Base-by-base conservation (phyloP, 2,113 vertebrate genomes). In the Guaruba guarouba region DNA sequence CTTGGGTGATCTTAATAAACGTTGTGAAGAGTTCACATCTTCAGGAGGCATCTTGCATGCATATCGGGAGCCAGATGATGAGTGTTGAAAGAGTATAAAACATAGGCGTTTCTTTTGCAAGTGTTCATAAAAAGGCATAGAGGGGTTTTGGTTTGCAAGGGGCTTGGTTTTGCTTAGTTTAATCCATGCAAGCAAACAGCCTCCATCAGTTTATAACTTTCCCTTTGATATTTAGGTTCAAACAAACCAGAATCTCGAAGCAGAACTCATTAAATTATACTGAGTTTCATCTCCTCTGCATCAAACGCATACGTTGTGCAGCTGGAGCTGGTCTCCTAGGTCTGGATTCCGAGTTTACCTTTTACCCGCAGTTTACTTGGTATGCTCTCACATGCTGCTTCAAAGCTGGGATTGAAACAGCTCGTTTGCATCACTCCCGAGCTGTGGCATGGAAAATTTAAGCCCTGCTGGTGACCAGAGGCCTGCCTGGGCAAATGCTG, bases 221-320 rank as follows among this genome's bases (percentile, higher is more conserved):
- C n/a, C 67, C 62, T 67, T 63, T 88, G 79, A 93, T 86, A 92
- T 88, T 83, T 88, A 44, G 23, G 51, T 88, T 92, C 85, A 93
- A 83, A 86, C 75, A 86, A 94, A 35, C 43, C 51, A 61, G 81
- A 83, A 78, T 86, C 76, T 90, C 8, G 0, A 64, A 64, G 59
- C 73, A 84, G 48, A 90, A 28, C 64, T 96, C 80, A 44, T n/a
- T n/a, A 64, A 78, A 90, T n/a, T 67, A 25, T 3, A 37, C 33
- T 31, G 88, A 75, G 35, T 86, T 95, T 68, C 39, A 57, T 61
- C 66, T 81, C n/a, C 35, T 55, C 55, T 64, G 66, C 75, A 88
- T 81, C 82, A 71, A 37, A 28, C 23, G 1, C 86, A 41, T 37
- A 23, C 3, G 1, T 68, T 83, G 6, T 7, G 63, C 94, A 93